Evolutionary conservation across 2,113 vertebrate species (phyloP), one percentile per base, ranked within the genome.

Genomic region (Gracilinanus agilis): DNA sequence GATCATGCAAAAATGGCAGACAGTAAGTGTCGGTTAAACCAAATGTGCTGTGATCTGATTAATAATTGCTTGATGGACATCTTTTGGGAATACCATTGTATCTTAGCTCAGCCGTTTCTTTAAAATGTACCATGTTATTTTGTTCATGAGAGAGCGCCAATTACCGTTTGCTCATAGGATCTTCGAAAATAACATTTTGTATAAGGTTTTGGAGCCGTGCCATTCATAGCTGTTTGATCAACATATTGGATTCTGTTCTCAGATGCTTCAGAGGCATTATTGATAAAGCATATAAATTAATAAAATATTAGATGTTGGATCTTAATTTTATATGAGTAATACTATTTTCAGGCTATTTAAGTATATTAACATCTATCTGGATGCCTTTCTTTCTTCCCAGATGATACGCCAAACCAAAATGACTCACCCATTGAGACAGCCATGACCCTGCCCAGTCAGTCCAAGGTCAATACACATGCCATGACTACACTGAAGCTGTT

Each of bases 371-470:
- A 89, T 29, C 94, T n/a, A 3, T 90, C 94, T 94, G 24, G 25
- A 44, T 53, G 88, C 67, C 25, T 0, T 92, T 75, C n/a, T 98
- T 54, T 93, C 94, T 90, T 92, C 90, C 53, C 90, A 99, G 99
- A 99, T 96, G 98, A 98, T 58, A 98, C 94, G 23, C 95, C 96
- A 90, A 97, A 16, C 9, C 95, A 94, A 34, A 75, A 0, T 7
- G 97, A 96, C 5, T 98, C 98, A 27, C 95, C 97, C 91, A 90
- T 97, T 49, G 97, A 92, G 19, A 99, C 99, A 53, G 99, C 99
- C 89, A 99, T 99, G 99, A 99, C 99, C 0, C 98, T 99, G 34
- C 99, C 99, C 24, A 99, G 99, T 94, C 98, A 99, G 93, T 98
- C 99, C 89, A 98, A 90, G 90, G 96, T 99, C 94, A 99, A 99